Base-by-base conservation (phyloP, 2,888 invertebrate species). In the Latrodectus elegans region DNA sequence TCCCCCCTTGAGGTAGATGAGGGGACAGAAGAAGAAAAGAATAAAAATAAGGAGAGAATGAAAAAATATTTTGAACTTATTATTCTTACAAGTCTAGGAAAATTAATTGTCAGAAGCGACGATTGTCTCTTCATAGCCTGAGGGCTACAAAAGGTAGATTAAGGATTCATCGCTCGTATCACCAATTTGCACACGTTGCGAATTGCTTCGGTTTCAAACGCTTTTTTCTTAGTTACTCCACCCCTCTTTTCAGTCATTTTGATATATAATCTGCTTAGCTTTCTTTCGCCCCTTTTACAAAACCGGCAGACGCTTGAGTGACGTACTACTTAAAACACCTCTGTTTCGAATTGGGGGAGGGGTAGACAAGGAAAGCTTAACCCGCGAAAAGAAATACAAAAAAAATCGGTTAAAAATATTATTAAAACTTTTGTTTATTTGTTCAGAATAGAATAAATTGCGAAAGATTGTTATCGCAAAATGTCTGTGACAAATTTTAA, bases 171-270 rank as follows among this genome's bases (percentile, higher is more conserved):
- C 64, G 65, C 72, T 78, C 71, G 84, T 84, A 84, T 84, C 84
- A 15, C 64, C 84, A 84, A 84, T 84, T 84, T 84, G 84, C 84
- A 84, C 84, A 78, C 77, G 77, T 78, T 17, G 84, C 84, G 55
- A 53, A 73, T 84, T 74, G n/a, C 22, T 22, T 22, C 22, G 22
- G 22, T 22, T 22, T 22, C 22, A 22, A 22, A 22, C 22, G 1
- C 22, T 22, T 53, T 60, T 68, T 68, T 14, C 14, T 51, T 67
- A 22, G 14, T 51, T 17, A 9, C 51, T 8, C 6, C 4, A 14
- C 17, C 51, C 51, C 51, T 65, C 65, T 65, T 12, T 17, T 76
- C 65, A 15, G 53, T 51, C 26, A 53, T 74, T 38, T 22, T 22
- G 22, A 17, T 17, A 17, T 14, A 73, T 80, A 80, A 80, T 72